These are phyloP conservation scores for Phengaris alcon DNA, from an alignment of 2,888 invertebrate species.

Conservation along the genomic window DNA sequence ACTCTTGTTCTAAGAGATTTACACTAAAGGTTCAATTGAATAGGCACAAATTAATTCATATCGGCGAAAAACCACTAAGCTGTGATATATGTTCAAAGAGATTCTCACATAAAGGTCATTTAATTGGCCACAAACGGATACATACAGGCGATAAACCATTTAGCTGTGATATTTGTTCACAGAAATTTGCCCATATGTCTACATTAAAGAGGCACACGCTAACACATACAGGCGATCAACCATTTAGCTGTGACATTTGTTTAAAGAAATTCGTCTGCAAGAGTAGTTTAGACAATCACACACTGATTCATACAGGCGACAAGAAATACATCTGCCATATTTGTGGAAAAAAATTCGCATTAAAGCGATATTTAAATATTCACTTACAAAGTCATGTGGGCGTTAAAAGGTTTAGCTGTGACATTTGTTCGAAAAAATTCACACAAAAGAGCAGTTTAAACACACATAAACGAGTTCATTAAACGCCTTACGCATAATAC, in stretches of 20 bases:
- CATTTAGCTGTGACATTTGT: neutral
- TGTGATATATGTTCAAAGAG: neutral
- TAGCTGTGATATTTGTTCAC: too few relatives aligned
- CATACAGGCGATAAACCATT: too few relatives aligned
- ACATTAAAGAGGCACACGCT: too few relatives aligned
- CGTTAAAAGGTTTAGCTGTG: neutral
- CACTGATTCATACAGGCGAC: neutral
- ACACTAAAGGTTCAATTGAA: too few relatives aligned
- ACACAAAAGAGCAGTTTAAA: neutral
- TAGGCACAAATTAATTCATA: too few relatives aligned
- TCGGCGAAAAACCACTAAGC: neutral
- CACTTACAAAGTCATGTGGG: neutral
- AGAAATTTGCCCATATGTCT: too few relatives aligned
- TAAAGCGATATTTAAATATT: neutral
- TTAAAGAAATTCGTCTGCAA: neutral
- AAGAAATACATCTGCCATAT: neutral
- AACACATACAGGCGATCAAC: neutral
- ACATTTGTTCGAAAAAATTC: constrained; percentile 9
- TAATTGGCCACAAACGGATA: neutral
- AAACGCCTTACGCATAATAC: too few relatives aligned
- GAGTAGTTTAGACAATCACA: neutral
- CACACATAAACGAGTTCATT: neutral
- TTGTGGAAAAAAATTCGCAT: neutral
- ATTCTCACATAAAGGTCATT: neutral
- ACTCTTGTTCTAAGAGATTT: too few relatives aligned